Base-by-base conservation (phyloP, 2,113 vertebrate genomes). In the Turnix velox region DNA sequence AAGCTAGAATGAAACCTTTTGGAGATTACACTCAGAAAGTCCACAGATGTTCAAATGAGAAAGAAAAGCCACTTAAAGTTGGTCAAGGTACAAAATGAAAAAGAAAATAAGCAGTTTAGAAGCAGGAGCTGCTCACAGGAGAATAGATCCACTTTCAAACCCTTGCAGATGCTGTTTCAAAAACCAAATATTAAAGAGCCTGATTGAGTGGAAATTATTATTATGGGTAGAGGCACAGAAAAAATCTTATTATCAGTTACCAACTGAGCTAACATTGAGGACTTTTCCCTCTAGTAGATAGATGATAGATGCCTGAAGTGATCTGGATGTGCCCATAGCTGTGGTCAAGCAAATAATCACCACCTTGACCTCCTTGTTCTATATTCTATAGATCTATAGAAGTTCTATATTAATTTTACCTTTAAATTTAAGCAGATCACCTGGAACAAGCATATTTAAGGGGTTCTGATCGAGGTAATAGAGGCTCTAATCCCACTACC, bases 81-180 rank as follows among this genome's bases (percentile, higher is more conserved):
- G 80, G 80, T 84, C 90, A 57, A 92, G 93, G 86, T 14, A 65
- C 37, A 63, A 80, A 82, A 90, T 51, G 25, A 58, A 68, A 68
- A 92, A 69, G 73, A 33, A 93, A 97, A 93, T 6, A 74, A 94
- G 79, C 43, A 62, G n/a, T 24, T 87, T 28, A 45, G 93, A 51
- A 78, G 55, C 75, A 84, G 91, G 57, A 81, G 76, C 72, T 88
- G 71, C 63, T 78, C 43, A 30, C 37, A 37, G 35, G 49, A 62
- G 63, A 33, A 14, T 10, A 62, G 43, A 35, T 89, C 54, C 14
- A 9, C 49, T 83, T 92, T 23, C 24, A 51, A 63, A 73, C 11
- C 72, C 67, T 71, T 20, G 42, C 51, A 69, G 67, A 72, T 40
- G 31, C 39, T 42, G 10, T 55, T 76, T 49, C 72, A 83, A 73